Evolutionary conservation across 2,797 vertebrate species (phyloP).

Genomic region (Argya squamiceps): DNA sequence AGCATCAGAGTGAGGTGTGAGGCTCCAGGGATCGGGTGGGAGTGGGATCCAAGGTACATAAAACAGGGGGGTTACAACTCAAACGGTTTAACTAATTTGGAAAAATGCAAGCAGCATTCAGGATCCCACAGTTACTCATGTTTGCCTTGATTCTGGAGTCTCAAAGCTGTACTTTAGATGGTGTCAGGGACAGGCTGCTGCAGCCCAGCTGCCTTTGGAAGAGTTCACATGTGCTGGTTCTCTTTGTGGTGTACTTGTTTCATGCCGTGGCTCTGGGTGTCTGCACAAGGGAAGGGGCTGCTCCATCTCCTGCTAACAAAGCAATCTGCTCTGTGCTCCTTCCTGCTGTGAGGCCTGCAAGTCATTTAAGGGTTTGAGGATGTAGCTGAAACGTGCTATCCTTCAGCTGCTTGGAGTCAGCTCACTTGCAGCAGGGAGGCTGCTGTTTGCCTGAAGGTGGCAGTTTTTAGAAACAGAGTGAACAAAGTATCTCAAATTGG

Average conservation of each 20-base stretch:
- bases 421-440: neutral
- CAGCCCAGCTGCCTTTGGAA: neutral
- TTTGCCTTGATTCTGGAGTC: neutral
- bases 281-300: neutral
- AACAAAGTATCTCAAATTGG: neutral
- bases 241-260: neutral
- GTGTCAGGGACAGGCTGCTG: neutral
- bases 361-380: neutral
- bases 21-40: neutral
- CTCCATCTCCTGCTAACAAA: neutral
- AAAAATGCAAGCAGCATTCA: fast-evolving
- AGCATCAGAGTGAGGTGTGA: fast-evolving
- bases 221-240: neutral
- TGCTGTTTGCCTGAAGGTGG: neutral
- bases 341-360: neutral
- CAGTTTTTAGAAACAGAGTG: neutral
- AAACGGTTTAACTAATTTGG: neutral
- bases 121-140: fast-evolving
- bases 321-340: neutral
- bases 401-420: neutral
- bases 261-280: fast-evolving
- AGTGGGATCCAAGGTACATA: fast-evolving
- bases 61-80: neutral
- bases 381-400: neutral
- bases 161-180: neutral